Conservation (phyloP, 2,113 vertebrate genomes). For the Gymnogyps californianus region DNA sequence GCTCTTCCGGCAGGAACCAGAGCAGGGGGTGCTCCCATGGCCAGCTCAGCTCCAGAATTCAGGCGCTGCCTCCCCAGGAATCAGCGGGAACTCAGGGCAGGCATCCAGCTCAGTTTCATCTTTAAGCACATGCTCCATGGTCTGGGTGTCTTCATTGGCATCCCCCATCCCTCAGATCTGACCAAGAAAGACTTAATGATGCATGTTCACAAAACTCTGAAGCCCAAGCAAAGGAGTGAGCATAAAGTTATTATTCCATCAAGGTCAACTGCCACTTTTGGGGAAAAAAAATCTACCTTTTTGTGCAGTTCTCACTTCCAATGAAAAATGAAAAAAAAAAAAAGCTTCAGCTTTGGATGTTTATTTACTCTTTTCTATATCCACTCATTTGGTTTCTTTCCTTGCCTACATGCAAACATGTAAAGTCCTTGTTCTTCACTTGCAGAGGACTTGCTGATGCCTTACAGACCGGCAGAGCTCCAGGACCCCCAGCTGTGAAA, state of each 20-base stretch:
- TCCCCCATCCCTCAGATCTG: background rate
- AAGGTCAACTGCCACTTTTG: background rate
- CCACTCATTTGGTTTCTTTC: background rate
- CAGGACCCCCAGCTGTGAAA: background rate
- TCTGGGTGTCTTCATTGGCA: background rate
- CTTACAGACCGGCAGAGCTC: background rate
- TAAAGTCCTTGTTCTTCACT: background rate
- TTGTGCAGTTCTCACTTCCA: background rate
- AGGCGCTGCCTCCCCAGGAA: background rate
- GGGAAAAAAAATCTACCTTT: rapidly evolving
- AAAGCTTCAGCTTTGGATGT: background rate
- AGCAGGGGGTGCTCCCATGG: background rate
- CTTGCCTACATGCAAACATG: background rate
- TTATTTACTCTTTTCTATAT: background rate
- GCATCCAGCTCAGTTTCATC: background rate
- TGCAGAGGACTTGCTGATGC: background rate
- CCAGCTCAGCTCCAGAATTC: background rate
- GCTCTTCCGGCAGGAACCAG: background rate
- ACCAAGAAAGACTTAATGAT: background rate
- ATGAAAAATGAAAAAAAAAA: background rate
- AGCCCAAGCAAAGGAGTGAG: background rate
- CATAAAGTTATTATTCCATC: background rate
- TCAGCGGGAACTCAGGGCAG: background rate
- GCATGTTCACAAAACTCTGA: background rate
- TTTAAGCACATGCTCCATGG: rapidly evolving